Conservation (phyloP, 2,888 invertebrate species). For the Embidobia sp. region DNA sequence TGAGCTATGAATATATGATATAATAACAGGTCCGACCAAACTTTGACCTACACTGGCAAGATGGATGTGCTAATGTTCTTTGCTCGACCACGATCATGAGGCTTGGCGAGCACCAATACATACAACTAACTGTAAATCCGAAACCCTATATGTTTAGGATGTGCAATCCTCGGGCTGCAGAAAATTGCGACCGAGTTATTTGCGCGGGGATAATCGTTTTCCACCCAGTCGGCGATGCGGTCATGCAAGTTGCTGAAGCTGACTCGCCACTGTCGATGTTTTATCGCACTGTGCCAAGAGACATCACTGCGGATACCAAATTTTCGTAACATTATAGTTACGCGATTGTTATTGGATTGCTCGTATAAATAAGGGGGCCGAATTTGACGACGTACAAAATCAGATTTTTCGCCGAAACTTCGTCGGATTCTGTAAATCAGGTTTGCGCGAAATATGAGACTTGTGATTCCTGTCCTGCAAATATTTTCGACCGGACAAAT, state of each 20-base stretch:
- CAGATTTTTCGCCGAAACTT: too few relatives aligned
- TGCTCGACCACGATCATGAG: constrained; percentile 31
- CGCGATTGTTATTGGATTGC: constrained; percentile 8
- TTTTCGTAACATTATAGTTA: constrained; percentile 14
- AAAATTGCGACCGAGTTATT: constrained; percentile 55
- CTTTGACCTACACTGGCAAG: constrained; percentile 17
- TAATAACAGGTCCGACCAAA: constrained; percentile 33
- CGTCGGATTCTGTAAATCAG: too few relatives aligned
- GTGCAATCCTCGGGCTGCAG: constrained; percentile 33
- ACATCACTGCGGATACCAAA: constrained; percentile 17
- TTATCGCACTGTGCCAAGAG: constrained; percentile 45
- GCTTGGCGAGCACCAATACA: constrained; percentile 12
- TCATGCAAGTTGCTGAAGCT: constrained; percentile 53
- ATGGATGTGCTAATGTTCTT: constrained; percentile 42
- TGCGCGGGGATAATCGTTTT: constrained; percentile 52
- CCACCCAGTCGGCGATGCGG: constrained; percentile 40
- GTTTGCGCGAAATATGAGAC: too few relatives aligned
- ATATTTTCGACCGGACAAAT: too few relatives aligned
- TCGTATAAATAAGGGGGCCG: not conserved
- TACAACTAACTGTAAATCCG: constrained; percentile 27
- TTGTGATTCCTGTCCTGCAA: too few relatives aligned
- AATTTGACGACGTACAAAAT: not conserved
- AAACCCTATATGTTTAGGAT: constrained; percentile 51
- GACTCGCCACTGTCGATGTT: constrained; percentile 51
- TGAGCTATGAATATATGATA: too few relatives aligned